A percentile compares a stretch with the other conserved stretches of the same genome.
Conservation (phyloP, 1,140 invertebrate genomes). For the Drosophila rhopaloa region DNA sequence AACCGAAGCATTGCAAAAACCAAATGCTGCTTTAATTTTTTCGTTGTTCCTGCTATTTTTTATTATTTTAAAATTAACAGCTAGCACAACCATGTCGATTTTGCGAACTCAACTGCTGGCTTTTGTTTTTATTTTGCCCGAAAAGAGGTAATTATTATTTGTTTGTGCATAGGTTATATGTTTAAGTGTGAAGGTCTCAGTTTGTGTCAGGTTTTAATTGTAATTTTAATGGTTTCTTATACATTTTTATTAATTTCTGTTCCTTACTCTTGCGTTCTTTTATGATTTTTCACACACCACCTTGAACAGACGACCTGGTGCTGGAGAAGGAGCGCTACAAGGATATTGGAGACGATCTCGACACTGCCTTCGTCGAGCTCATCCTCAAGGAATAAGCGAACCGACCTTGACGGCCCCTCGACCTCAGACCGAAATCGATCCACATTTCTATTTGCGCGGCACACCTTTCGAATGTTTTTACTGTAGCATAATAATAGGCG, state of each 20-base stretch:
- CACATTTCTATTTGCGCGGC: constrained; percentile 18
- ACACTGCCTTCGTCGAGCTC: constrained; percentile 98
- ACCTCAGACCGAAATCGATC: constrained; percentile 42
- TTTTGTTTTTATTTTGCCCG: constrained; percentile 40
- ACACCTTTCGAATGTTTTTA: constrained; percentile 55
- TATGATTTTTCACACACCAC: constrained; percentile 63
- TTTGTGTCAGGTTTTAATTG: constrained; percentile 34
- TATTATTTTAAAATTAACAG: constrained; percentile 63
- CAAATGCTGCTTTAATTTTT: constrained; percentile 42
- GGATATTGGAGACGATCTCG: constrained; percentile 99
- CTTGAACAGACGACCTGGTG: constrained; percentile 97
- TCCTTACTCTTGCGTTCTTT: constrained; percentile 60
- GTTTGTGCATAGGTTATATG: constrained; percentile 20
- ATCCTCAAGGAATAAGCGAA: constrained; percentile 87
- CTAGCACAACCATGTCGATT: constrained; percentile 55
- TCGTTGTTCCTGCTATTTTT: constrained; percentile 35
- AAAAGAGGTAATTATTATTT: constrained; percentile 60
- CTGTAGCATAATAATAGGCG: constrained; percentile 70
- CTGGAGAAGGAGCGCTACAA: constrained; percentile 99
- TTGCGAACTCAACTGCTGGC: constrained; percentile 56
- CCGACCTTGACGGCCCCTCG: constrained; percentile 36
- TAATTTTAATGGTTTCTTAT: constrained; percentile 39
- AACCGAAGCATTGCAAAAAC: constrained; percentile 69
- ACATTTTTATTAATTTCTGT: constrained; percentile 57
- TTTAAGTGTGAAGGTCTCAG: constrained; percentile 19